These are phyloP conservation scores for Lasioglossum villosulum DNA, from an alignment of 2,888 invertebrate genomes.

Conservation along the genomic window DNA sequence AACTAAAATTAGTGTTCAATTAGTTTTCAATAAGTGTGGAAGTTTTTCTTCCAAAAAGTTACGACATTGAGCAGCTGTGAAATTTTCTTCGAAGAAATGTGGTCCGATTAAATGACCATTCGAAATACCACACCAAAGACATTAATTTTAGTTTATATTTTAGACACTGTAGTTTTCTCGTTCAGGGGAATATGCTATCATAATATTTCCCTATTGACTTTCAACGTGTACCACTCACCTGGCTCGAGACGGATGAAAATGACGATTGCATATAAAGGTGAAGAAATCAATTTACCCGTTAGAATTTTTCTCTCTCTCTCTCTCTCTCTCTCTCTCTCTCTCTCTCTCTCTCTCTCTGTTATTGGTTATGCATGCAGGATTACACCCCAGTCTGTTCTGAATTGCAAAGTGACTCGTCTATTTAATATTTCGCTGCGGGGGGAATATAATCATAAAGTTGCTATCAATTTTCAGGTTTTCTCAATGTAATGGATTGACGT, in stretches of 20 bases:
- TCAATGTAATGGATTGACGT: not conserved
- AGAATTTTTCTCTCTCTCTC: not conserved
- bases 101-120: no score
- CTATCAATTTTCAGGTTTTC: not conserved
- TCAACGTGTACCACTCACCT: not conserved
- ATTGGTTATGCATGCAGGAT: constrained; percentile 8
- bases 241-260: not conserved
- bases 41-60: no score
- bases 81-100: no score
- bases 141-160: no score
- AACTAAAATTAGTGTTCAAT: no score
- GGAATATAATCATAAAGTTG: not conserved
- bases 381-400: not conserved
- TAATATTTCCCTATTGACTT: not conserved
- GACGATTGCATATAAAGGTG: not conserved
- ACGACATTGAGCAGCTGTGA: no score
- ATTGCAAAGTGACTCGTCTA: constrained; percentile 2
- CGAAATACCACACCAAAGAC: no score
- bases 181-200: not conserved
- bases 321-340: no score
- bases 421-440: constrained; percentile 1
- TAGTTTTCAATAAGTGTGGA: no score
- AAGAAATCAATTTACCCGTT: constrained; percentile 16
- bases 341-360: no score
- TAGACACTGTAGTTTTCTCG: not conserved